These are phyloP conservation scores for Ciconia maguari DNA, from an alignment of 2,113 vertebrate species.

Conservation along the genomic window DNA sequence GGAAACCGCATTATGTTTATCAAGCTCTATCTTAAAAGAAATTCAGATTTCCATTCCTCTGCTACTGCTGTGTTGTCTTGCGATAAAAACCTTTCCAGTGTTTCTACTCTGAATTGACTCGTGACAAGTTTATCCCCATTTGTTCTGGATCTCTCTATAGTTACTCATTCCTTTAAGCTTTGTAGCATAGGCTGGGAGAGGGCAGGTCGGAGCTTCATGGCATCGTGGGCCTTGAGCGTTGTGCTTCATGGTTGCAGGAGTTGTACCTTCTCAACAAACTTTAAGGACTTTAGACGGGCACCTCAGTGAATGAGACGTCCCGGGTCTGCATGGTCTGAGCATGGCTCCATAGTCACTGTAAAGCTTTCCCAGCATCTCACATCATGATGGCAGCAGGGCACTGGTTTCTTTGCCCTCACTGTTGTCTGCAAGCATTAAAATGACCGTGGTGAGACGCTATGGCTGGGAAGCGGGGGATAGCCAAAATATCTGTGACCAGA, in stretches of 20 bases:
- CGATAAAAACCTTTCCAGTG: neutral
- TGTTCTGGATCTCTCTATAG: neutral
- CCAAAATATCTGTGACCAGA: neutral
- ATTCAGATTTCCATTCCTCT: neutral
- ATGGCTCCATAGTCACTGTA: fast-evolving
- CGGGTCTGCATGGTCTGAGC: neutral
- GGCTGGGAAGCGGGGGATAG: neutral
- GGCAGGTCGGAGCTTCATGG: neutral
- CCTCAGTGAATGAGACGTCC: neutral
- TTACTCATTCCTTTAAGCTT: fast-evolving
- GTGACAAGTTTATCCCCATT: neutral
- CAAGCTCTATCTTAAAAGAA: neutral
- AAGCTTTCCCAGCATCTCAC: neutral
- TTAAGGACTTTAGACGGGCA: neutral
- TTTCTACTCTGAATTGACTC: neutral
- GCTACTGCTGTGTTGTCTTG: neutral
- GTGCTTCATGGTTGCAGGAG: neutral
- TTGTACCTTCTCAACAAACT: neutral
- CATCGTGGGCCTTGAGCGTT: fast-evolving
- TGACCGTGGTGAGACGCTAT: neutral
- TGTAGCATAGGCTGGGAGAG: neutral
- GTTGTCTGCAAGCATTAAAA: neutral
- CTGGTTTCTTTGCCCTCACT: neutral
- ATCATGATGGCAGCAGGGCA: neutral
- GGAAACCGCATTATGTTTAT: fast-evolving